Percentiles rank a stretch among this genome's conserved stretches.
These are phyloP conservation scores for Drosophila neotestacea DNA, from an alignment of 2,888 invertebrate species.

Conservation along the genomic window DNA sequence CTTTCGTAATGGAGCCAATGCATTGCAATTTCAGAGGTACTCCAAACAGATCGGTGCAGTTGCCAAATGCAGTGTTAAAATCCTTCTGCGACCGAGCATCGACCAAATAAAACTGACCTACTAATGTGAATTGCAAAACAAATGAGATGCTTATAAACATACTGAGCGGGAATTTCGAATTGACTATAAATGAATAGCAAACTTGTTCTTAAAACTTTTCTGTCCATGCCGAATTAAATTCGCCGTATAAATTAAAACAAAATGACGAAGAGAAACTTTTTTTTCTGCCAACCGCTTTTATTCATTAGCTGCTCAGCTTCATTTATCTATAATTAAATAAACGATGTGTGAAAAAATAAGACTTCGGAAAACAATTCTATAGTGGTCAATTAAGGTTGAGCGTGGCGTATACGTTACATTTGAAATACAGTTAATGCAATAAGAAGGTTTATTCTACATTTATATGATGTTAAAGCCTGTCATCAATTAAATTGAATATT, in stretches of 20 bases:
- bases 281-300: conserved; percentile 38
- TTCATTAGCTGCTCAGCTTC: conserved; percentile 50
- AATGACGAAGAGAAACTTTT: conserved; percentile 3
- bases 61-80: not conserved
- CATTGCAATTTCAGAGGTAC: conserved; percentile 10
- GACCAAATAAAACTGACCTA: not conserved
- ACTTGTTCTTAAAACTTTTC: not conserved
- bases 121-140: conserved; percentile 11
- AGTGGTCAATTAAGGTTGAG: too few species aligned
- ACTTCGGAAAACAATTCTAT: too few species aligned
- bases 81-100: not conserved
- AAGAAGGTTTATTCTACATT: too few species aligned
- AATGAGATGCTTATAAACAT: conserved; percentile 21
- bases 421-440: too few species aligned
- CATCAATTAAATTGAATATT: too few species aligned
- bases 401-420: too few species aligned
- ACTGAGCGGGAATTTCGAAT: not conserved
- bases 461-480: too few species aligned
- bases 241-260: not conserved
- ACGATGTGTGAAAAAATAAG: too few species aligned
- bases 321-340: conserved; percentile 31
- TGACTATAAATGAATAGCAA: conserved; percentile 24
- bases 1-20: not conserved
- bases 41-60: conserved; percentile 17
- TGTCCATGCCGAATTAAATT: not conserved